A percentile compares a stretch with the other conserved stretches of the same genome.
phyloP scores from a whole-genome alignment of 2,888 invertebrate genomes.

The Scaptomyza polygonia region DNA sequence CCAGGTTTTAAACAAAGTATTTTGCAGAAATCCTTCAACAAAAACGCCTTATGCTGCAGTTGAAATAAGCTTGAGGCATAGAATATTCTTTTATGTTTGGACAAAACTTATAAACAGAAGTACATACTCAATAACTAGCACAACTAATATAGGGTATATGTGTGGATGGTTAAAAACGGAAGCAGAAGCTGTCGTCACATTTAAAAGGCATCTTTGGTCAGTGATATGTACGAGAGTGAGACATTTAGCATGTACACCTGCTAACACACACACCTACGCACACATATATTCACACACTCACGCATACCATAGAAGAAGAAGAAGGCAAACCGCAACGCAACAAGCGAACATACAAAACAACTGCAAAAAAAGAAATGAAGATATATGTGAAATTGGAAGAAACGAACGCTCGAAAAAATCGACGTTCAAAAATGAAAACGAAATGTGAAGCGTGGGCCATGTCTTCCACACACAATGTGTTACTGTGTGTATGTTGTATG shows the following conservation, averaged over 20 bases:
- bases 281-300: neutral
- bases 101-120: too few relatives aligned
- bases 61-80: neutral
- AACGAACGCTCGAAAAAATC: constrained; percentile 62
- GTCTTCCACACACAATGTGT: constrained; percentile 45
- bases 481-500: constrained; percentile 14
- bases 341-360: constrained; percentile 26
- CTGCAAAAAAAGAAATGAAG: constrained; percentile 8
- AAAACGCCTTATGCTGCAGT: neutral
- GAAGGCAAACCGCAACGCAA: constrained; percentile 49
- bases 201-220: constrained; percentile 61
- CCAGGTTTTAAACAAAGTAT: too few relatives aligned
- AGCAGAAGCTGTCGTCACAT: constrained; percentile 44
- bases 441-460: constrained; percentile 53
- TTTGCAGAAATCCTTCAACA: too few relatives aligned
- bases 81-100: too few relatives aligned
- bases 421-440: constrained; percentile 73
- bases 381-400: constrained; percentile 38
- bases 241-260: constrained; percentile 25
- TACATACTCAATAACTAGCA: neutral
- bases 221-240: constrained; percentile 15
- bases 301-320: constrained; percentile 10
- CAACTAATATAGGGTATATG: constrained; percentile 29
- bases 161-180: constrained; percentile 23
- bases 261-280: constrained; percentile 10